These are phyloP conservation scores for Silvanus unidentatus DNA, from an alignment of 2,888 invertebrate genomes.

Conservation along the genomic window DNA sequence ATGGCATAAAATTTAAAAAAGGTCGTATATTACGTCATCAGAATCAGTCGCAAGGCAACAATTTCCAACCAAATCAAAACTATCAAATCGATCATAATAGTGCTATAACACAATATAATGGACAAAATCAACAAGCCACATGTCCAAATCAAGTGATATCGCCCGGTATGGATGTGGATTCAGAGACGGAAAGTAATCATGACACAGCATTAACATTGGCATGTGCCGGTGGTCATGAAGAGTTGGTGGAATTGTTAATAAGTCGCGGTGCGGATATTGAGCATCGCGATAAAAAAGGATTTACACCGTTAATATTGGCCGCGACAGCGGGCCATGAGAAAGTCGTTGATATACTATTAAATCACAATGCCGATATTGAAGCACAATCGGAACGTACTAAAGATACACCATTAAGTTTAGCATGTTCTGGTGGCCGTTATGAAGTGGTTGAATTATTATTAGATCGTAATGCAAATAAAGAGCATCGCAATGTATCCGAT, in stretches of 20 bases:
- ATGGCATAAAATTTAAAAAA: conserved; percentile 44
- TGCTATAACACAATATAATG: conserved; percentile 38
- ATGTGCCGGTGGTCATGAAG: conserved; percentile 95
- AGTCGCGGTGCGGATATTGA: conserved; percentile 93
- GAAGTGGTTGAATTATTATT: conserved; percentile 92
- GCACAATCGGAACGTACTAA: conserved; percentile 98
- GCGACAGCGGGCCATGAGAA: conserved; percentile 94
- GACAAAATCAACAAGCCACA: conserved; percentile 24
- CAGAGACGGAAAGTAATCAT: conserved; percentile 97
- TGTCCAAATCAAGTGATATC: conserved; percentile 38
- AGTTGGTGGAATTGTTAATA: conserved; percentile 87
- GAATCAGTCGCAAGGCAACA: conserved; percentile 38
- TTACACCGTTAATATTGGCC: conserved; percentile 93
- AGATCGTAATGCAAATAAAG: conserved; percentile 88
- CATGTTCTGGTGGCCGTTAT: conserved; percentile 94
- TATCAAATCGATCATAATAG: conserved; percentile 51
- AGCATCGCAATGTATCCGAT: conserved; percentile 88
- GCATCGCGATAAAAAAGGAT: conserved; percentile 96
- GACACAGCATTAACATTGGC: conserved; percentile 97
- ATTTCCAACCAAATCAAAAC: conserved; percentile 47
- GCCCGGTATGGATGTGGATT: conserved; percentile 84
- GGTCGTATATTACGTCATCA: conserved; percentile 45
- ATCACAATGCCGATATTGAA: conserved; percentile 94
- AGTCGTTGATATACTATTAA: conserved; percentile 87
- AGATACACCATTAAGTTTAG: conserved; percentile 94